These are phyloP conservation scores for Calycopis cecrops DNA, from an alignment of 1,140 invertebrate genomes.

Conservation along the genomic window DNA sequence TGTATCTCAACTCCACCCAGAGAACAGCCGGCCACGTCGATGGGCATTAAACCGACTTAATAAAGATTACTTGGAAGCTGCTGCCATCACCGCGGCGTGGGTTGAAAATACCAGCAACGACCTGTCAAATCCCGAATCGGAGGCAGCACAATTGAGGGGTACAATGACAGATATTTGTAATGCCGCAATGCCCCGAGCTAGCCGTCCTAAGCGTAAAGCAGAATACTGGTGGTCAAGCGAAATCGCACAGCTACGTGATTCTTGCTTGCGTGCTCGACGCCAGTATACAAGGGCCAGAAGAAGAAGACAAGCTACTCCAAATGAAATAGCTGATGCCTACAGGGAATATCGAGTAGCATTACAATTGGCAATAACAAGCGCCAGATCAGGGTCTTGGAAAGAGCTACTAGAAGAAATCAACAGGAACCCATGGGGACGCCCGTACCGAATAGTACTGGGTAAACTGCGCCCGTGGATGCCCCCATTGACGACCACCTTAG, in stretches of 20 bases:
- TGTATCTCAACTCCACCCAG: too few relatives aligned
- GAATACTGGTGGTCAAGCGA: slow-evolving; percentile 45
- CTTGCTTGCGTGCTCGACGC: slow-evolving; percentile 28
- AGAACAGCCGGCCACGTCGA: not conserved
- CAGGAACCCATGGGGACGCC: slow-evolving; percentile 39
- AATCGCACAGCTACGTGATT: slow-evolving; percentile 29
- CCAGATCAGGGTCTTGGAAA: slow-evolving; percentile 20
- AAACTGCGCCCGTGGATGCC: slow-evolving; percentile 24
- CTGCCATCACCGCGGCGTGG: slow-evolving; percentile 19
- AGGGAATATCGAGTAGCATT: slow-evolving; percentile 16
- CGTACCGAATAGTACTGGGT: slow-evolving; percentile 28
- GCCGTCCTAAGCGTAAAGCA: slow-evolving; percentile 3
- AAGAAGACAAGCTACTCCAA: not conserved
- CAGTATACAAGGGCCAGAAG: slow-evolving; percentile 18
- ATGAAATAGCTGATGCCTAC: slow-evolving; percentile 15
- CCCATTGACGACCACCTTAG: slow-evolving; percentile 24
- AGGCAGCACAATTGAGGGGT: slow-evolving; percentile 3
- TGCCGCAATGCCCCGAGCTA: slow-evolving; percentile 22
- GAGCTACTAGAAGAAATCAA: slow-evolving; percentile 31
- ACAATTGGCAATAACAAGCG: slow-evolving; percentile 15
- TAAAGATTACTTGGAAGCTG: slow-evolving; percentile 19
- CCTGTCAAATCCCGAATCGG: slow-evolving; percentile 13
- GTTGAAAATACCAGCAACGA: not conserved
- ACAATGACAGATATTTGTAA: slow-evolving; percentile 25
- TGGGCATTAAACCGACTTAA: slow-evolving; percentile 24